These are phyloP conservation scores for Sterrhoptilus dennistouni DNA, from an alignment of 2,113 vertebrate species.

Conservation along the genomic window DNA sequence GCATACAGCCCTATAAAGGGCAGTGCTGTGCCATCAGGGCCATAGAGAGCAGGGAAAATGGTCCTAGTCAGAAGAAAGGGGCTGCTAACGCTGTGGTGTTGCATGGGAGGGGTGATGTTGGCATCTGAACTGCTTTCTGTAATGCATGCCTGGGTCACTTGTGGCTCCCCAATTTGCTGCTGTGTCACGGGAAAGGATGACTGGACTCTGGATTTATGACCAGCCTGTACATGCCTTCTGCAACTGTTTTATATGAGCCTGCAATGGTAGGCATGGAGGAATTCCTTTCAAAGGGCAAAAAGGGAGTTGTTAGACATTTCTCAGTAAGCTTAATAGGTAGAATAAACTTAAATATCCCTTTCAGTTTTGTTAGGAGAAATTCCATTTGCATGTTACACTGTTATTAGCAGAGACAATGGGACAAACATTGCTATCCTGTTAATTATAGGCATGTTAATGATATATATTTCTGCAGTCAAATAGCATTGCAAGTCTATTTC, in stretches of 20 bases:
- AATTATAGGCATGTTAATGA: constrained; percentile 67
- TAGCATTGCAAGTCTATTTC: constrained; percentile 32
- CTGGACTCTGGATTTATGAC: too few relatives aligned
- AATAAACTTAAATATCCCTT: not conserved
- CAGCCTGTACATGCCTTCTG: not conserved
- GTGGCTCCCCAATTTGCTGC: not conserved
- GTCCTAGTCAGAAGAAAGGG: not conserved
- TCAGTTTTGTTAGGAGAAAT: constrained; percentile 1
- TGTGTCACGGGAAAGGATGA: not conserved
- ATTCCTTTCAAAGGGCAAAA: not conserved
- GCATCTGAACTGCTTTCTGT: not conserved
- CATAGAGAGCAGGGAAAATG: not conserved
- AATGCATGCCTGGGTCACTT: not conserved
- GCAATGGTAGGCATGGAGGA: not conserved
- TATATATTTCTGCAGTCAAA: constrained; percentile 53
- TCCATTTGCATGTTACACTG: constrained; percentile 13
- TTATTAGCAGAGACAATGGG: constrained; percentile 50
- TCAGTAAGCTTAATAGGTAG: not conserved
- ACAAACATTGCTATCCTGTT: constrained; percentile 52
- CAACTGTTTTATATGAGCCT: not conserved
- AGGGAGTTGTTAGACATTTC: not conserved
- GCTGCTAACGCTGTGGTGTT: rapidly evolving
- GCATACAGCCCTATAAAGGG: not conserved
- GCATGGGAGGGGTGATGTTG: not conserved
- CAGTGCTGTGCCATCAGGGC: not conserved